A percentile compares a stretch with the other conserved stretches of the same genome.
Conservation (phyloP, 2,113 vertebrate species). For the Paramisgurnus dabryanus region DNA sequence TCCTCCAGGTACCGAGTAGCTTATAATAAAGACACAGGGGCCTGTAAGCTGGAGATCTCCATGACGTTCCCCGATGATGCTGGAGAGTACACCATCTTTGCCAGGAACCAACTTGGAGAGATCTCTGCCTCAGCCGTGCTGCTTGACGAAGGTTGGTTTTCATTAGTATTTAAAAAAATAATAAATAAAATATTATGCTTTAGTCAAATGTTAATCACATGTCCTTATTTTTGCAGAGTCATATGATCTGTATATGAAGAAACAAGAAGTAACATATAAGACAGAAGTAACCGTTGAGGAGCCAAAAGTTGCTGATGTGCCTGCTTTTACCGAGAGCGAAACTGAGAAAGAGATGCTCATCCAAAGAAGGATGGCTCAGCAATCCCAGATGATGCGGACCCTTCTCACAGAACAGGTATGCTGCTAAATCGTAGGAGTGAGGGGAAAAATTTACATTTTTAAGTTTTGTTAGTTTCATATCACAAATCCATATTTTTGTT, state of each 20-base stretch:
- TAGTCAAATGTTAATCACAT: background rate
- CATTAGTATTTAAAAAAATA: background rate
- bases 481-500: too few relatives aligned
- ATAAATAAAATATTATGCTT: background rate
- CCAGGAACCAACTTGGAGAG: conserved; percentile 89
- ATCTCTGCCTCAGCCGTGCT: conserved; percentile 85
- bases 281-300: conserved; percentile 83
- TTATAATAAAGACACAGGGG: conserved; percentile 91
- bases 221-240: conserved; percentile 75
- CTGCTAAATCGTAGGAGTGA: background rate
- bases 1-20: conserved; percentile 87
- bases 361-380: conserved; percentile 86
- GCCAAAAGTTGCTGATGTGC: conserved; percentile 80
- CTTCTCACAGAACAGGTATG: conserved; percentile 86
- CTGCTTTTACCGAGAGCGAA: conserved; percentile 73
- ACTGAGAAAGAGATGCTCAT: conserved; percentile 83
- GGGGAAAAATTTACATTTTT: too few relatives aligned
- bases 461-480: too few relatives aligned
- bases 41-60: conserved; percentile 93
- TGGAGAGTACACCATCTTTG: conserved; percentile 91
- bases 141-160: conserved; percentile 86
- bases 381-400: conserved; percentile 79
- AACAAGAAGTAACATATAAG: conserved; percentile 81
- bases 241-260: conserved; percentile 86
- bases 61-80: conserved; percentile 97